Evolutionary conservation across 2,888 invertebrate genomes (phyloP), one percentile per base, ranked within the genome.

Genomic region (Thecocarcelia acutangulata): DNA sequence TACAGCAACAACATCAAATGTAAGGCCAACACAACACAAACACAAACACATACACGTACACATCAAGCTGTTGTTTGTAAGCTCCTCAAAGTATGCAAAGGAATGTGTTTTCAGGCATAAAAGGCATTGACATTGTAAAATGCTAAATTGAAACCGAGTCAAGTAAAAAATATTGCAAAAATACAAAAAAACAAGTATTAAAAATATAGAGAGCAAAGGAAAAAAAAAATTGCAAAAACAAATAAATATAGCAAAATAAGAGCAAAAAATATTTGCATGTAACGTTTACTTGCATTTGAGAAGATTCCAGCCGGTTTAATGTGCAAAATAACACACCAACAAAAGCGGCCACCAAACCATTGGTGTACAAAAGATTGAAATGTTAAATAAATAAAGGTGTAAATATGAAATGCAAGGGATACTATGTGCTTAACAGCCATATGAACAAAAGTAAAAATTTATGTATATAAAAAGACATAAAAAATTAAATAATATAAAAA

Each of bases 341-440:
- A 40, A 70, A 40, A 69, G 52, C 69, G 61, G 46, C 61, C 54
- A 76, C 69, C 73, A 79, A 73, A 46, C 64, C 76, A 75, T 64
- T 82, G 74, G 74, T 68, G 86, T 84, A 85, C 85, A 87, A 87
- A 88, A 87, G 86, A 89, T 89, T 88, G 89, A 88, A 89, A 88
- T 89, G 88, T 86, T 87, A 89, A 89, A 89, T 88, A 89, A 89
- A 89, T 89, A 89, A 89, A 87, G 87, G 83, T 80, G 83, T 77
- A 83, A 84, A 82, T 82, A 79, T 73, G 73, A 76, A 74, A 70
- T 68, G 63, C 63, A 63, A 74, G 64, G 73, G 66, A 80, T 74
- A 75, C 66, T 61, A 42, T 69, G 42, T 50, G 52, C 17, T 56
- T n/a, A 56, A 40, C 19, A 21, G 44, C 61, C n/a, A n/a, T n/a